These are phyloP conservation scores for Pollenia amentaria DNA, from an alignment of 2,888 invertebrate genomes.

Conservation along the genomic window DNA sequence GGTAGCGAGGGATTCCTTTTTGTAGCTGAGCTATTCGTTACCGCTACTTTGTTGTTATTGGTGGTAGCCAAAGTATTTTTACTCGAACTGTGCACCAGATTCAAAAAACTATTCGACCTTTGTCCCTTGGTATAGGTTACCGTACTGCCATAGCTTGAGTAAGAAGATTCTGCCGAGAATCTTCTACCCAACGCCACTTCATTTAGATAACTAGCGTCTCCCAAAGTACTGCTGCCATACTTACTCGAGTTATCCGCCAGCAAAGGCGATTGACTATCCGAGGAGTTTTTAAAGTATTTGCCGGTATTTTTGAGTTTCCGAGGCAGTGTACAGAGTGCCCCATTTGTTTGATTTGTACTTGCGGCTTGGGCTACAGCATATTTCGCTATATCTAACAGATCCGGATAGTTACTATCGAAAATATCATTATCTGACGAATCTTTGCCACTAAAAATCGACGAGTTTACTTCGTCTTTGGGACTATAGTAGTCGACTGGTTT, in stretches of 20 bases:
- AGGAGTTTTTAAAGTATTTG: conserved; percentile 83
- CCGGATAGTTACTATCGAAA: conserved; percentile 84
- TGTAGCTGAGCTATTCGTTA: conserved; percentile 66
- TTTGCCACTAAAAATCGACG: conserved; percentile 82
- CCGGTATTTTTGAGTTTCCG: conserved; percentile 82
- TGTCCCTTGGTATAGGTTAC: conserved; percentile 82
- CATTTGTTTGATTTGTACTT: conserved; percentile 63
- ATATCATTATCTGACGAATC: conserved; percentile 84
- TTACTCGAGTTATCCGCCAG: conserved; percentile 87
- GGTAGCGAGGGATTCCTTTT: conserved; percentile 87
- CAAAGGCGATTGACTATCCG: conserved; percentile 91
- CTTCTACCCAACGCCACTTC: conserved; percentile 84
- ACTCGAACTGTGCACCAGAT: conserved; percentile 86
- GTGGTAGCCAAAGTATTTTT: conserved; percentile 73
- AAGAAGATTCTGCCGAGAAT: conserved; percentile 85
- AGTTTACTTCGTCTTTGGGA: conserved; percentile 80
- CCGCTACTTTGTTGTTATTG: conserved; percentile 54
- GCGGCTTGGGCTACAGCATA: conserved; percentile 82
- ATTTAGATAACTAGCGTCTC: conserved; percentile 87
- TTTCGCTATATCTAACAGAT: conserved; percentile 83
- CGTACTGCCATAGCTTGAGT: conserved; percentile 81
- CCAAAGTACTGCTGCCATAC: conserved; percentile 89
- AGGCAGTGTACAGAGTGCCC: conserved; percentile 88
- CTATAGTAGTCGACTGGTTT: conserved; percentile 51
- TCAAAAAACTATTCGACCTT: conserved; percentile 89